Conservation (phyloP, 2,113 vertebrate species). For the Redunca redunca region DNA sequence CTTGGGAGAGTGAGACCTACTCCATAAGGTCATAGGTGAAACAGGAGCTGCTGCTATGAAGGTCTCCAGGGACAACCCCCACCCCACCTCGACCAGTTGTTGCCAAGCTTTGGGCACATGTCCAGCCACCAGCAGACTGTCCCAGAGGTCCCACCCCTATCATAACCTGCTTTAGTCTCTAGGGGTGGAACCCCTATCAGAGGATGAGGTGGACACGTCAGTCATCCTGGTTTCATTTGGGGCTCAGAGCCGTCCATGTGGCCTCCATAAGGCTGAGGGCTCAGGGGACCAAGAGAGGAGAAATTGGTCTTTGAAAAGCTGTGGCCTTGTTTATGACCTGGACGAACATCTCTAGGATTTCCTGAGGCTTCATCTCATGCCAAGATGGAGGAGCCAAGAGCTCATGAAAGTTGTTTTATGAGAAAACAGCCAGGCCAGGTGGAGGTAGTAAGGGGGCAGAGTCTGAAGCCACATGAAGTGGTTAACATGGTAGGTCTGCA, state of each 20-base stretch:
- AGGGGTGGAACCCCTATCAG: neutral
- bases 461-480: rapidly evolving
- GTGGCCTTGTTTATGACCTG: neutral
- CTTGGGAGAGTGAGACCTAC: too few relatives aligned
- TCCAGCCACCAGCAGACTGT: neutral
- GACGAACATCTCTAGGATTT: slow-evolving; percentile 35
- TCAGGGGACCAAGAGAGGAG: neutral
- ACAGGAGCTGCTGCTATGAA: neutral
- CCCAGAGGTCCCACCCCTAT: neutral
- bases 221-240: neutral
- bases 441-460: neutral
- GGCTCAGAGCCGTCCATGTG: rapidly evolving
- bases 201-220: neutral
- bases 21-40: neutral
- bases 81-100: neutral
- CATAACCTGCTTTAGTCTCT: neutral
- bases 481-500: neutral
- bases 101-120: neutral
- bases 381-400: neutral
- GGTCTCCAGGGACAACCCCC: neutral
- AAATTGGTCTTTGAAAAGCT: neutral
- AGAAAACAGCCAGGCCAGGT: neutral
- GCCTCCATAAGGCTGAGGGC: neutral
- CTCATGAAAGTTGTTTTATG: slow-evolving; percentile 43
- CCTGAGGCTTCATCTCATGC: slow-evolving; percentile 2